Conservation (phyloP, 2,888 invertebrate species). For the Dryadula phaetusa region DNA sequence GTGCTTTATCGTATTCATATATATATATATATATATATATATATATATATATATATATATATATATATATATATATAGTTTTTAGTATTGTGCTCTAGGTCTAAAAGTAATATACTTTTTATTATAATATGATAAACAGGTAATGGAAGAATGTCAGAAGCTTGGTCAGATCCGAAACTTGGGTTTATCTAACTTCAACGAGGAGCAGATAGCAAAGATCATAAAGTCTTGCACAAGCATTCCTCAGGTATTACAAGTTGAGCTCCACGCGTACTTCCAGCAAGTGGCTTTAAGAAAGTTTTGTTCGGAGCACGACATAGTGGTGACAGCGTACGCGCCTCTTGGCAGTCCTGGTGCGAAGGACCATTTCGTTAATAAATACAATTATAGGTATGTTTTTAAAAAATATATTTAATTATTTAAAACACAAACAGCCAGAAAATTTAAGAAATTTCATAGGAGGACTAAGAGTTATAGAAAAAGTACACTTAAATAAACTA, state of each 20-base stretch:
- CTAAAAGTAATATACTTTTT: neutral
- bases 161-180: conserved; percentile 87
- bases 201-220: conserved; percentile 86
- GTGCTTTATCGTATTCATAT: too few relatives aligned
- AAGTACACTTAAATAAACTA: too few relatives aligned
- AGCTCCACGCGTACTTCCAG: conserved; percentile 91
- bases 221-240: conserved; percentile 85
- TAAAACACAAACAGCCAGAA: too few relatives aligned
- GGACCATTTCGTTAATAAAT: conserved; percentile 85
- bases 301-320: conserved; percentile 86
- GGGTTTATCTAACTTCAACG: conserved; percentile 92
- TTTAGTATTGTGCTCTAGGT: too few relatives aligned
- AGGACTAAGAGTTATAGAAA: too few relatives aligned
- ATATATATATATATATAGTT: too few relatives aligned
- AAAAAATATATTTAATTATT: too few relatives aligned
- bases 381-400: conserved; percentile 82
- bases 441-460: too few relatives aligned
- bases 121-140: conserved; percentile 71
- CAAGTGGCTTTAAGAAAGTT: conserved; percentile 86
- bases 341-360: conserved; percentile 89
- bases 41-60: too few relatives aligned
- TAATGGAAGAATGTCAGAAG: conserved; percentile 88
- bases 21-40: too few relatives aligned
- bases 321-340: conserved; percentile 89
- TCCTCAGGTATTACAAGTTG: conserved; percentile 90